Base-by-base conservation (phyloP, 1,140 invertebrate species). In the Pygmarrhopalites habei region DNA sequence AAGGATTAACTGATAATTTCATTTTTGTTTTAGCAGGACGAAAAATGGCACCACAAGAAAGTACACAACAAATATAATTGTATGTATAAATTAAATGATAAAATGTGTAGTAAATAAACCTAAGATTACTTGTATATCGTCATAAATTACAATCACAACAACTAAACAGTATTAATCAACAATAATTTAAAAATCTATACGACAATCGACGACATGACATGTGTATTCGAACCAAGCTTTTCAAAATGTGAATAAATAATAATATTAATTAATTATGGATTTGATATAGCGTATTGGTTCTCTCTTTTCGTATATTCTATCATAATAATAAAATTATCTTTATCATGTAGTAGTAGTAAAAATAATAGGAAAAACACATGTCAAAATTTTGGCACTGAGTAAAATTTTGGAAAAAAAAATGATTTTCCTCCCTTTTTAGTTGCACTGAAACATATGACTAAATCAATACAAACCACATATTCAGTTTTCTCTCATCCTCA, bases 1-100 rank as follows among this genome's bases (percentile, higher is more conserved):
- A 58, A 58, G 14, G 28, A 55, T 55, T 30, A 26, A 55, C 5
- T 5, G 35, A 58, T 10, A 41, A 17, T 41, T 29, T 26, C 17
- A 7, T 28, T 46, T 41, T n/a, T n/a, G n/a, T n/a, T n/a, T n/a
- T n/a, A n/a, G n/a, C n/a, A n/a, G n/a, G n/a, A n/a, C n/a, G n/a
- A 17, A 21, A 39, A 43, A 41, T 58, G 56, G 56, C 29, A 44
- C 29, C 28, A 59, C 43, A 26, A 59, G 12, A 30, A 59, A 52
- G 35, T 39, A 7, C n/a, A n/a, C n/a, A n/a, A n/a, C n/a, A n/a
- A 39, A 17, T 39, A 39, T 7, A 39, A 39, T 39, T 39, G 35
- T 39, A 39, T 39, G n/a, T n/a, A n/a, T n/a, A n/a, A n/a, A n/a
- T n/a, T n/a, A n/a, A n/a, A n/a, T n/a, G n/a, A n/a, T n/a, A n/a